These are phyloP conservation scores for Epinotia nisella DNA, from an alignment of 2,888 invertebrate genomes.

Conservation along the genomic window DNA sequence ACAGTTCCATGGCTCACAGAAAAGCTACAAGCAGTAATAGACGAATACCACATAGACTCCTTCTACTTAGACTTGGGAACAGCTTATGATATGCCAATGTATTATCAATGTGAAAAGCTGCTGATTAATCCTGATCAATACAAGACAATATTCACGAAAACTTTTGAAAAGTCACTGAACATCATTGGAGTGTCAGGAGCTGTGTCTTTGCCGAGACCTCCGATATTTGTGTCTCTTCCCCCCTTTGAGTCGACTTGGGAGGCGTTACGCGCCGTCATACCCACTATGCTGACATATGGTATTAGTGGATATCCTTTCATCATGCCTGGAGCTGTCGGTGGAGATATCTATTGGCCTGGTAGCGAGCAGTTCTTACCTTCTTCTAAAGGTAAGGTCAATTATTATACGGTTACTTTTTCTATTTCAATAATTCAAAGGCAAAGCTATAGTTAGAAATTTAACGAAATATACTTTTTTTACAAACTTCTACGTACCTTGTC, in stretches of 20 bases:
- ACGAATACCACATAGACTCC: constrained; percentile 92
- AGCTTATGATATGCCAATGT: constrained; percentile 93
- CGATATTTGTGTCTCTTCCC: constrained; percentile 94
- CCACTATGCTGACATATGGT: constrained; percentile 94
- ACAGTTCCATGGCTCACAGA: constrained; percentile 92
- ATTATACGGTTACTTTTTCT: neutral
- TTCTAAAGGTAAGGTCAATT: constrained; percentile 65
- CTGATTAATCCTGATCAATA: constrained; percentile 93
- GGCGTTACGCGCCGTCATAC: constrained; percentile 92
- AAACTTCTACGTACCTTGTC: too few relatives aligned
- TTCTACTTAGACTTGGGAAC: constrained; percentile 93
- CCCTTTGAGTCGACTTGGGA: constrained; percentile 95
- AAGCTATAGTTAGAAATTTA: too few relatives aligned
- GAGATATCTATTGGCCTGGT: constrained; percentile 89
- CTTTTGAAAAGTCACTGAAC: constrained; percentile 85
- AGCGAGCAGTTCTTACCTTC: constrained; percentile 82
- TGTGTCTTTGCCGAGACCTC: constrained; percentile 91
- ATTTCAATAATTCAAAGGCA: too few relatives aligned
- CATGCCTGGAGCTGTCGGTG: constrained; percentile 97
- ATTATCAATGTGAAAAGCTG: constrained; percentile 90
- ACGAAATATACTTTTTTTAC: too few relatives aligned
- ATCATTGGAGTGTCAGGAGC: constrained; percentile 94
- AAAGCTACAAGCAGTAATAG: constrained; percentile 88
- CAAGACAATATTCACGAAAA: constrained; percentile 88
- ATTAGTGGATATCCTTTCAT: constrained; percentile 96